A percentile compares a stretch with the other conserved stretches of the same genome.
These are phyloP conservation scores for Nephrotoma flavescens DNA, from an alignment of 2,888 invertebrate species.

Conservation along the genomic window DNA sequence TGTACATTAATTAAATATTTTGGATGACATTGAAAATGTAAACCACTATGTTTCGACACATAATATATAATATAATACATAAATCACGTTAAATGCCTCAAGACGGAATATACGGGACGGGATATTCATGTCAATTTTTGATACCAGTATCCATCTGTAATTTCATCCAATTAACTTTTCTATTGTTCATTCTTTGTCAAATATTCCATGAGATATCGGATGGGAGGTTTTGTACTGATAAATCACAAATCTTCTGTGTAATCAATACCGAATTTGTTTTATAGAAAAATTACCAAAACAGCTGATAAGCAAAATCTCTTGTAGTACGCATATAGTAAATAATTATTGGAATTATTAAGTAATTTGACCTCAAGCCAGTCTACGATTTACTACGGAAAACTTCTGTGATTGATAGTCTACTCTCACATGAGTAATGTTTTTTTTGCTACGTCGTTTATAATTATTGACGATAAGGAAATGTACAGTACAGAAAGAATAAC, in stretches of 20 bases:
- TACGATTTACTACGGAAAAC: not conserved
- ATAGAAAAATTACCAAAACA: not conserved
- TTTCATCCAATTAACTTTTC: not conserved
- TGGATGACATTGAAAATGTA: not conserved
- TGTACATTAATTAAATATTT: not conserved
- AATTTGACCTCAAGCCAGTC: not conserved
- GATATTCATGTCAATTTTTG: not conserved
- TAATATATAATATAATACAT: not conserved
- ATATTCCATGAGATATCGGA: not conserved
- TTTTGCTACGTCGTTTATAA: not conserved
- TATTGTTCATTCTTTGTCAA: not conserved
- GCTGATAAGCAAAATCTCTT: not conserved
- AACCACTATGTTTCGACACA: not conserved
- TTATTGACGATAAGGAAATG: not conserved
- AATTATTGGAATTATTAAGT: not conserved
- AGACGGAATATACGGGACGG: not conserved
- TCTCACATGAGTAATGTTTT: too few species aligned
- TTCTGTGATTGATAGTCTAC: too few species aligned
- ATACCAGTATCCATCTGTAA: not conserved
- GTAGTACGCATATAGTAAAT: not conserved
- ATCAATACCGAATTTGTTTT: not conserved
- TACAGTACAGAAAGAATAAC: not conserved
- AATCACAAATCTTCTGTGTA: not conserved
- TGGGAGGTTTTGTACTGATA: not conserved
- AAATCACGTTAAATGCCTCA: too few species aligned